Conservation (phyloP, 1,140 invertebrate genomes). For the Plectrocnemia conspersa region DNA sequence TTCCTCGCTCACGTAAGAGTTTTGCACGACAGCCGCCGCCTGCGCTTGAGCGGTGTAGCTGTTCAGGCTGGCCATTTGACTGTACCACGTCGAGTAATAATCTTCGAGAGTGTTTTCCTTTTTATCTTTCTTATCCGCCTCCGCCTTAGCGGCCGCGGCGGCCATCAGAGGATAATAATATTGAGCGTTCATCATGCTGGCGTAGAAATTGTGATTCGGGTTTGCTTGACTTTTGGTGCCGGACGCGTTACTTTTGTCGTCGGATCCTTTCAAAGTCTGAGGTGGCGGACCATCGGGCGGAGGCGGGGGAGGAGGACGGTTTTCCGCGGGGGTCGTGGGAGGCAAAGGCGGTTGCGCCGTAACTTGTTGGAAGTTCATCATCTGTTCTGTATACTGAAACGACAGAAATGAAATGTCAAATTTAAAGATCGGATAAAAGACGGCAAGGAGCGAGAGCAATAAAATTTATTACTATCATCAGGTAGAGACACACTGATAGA, state of each 20-base stretch:
- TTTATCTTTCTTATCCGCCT: background rate
- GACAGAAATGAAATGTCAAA: constrained; percentile 29
- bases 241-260: background rate
- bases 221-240: background rate
- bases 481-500: too few species aligned
- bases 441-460: too few species aligned
- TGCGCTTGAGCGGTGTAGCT: background rate
- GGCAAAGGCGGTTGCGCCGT: constrained; percentile 45
- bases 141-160: background rate
- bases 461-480: too few species aligned
- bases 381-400: constrained; percentile 58
- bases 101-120: constrained; percentile 22
- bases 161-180: constrained; percentile 5
- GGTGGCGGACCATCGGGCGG: constrained; percentile 19
- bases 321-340: constrained; percentile 36
- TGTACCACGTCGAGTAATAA: constrained; percentile 34
- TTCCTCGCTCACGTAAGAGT: constrained; percentile 46
- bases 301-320: constrained; percentile 47
- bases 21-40: background rate
- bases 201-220: background rate
- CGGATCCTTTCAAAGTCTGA: background rate
- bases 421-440: background rate
- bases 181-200: background rate
- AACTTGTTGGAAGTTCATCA: constrained; percentile 46
- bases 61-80: constrained; percentile 30